Base-by-base conservation (phyloP, 2,113 vertebrate genomes). In the Scortum barcoo region DNA sequence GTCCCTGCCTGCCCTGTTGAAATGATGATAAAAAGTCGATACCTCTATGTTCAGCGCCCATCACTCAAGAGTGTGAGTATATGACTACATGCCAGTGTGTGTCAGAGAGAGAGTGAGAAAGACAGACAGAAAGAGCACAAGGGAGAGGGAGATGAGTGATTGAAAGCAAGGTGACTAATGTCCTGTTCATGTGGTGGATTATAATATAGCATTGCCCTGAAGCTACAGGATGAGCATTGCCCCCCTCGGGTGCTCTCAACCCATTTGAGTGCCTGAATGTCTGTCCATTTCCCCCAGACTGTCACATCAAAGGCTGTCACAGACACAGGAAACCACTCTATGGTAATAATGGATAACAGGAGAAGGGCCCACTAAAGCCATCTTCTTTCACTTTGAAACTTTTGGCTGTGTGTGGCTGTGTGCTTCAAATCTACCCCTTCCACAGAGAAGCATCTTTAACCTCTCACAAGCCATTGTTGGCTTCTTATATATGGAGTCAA, bases 1-100 rank as follows among this genome's bases (percentile, higher is more conserved):
- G 63, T 81, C 81, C 60, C 81, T 81, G 33, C 71, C 72, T 71
- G 61, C 40, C 57, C 83, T 46, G 65, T 86, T 85, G 57, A 51
- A 83, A 87, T 53, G 69, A 16, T 73, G 84, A 90, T 89, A 84
- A 80, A 83, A 86, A 78, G 67, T 77, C 71, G 0, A 85, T 90
- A 77, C 46, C 72, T 83, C 26, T n/a, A 70, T 83, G 80, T 30
- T 54, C 58, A 16, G 61, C 42, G 42, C 7, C 44, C 76, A 85
- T 91, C 71, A 67, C 63, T 89, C 86, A 86, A 86, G 54, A 63
- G 48, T 80, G 53, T 50, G 30, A 70, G 22, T 67, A 62, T 66
- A 57, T 69, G 63, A 84, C 48, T 38, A 69, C 74, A 75, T 66
- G 75, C 46, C 44, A 69, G 24, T 56, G 50, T 62, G 61, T 26